Base-by-base conservation (phyloP, 2,888 invertebrate genomes). In the Ommatoiulus sabulosus region DNA sequence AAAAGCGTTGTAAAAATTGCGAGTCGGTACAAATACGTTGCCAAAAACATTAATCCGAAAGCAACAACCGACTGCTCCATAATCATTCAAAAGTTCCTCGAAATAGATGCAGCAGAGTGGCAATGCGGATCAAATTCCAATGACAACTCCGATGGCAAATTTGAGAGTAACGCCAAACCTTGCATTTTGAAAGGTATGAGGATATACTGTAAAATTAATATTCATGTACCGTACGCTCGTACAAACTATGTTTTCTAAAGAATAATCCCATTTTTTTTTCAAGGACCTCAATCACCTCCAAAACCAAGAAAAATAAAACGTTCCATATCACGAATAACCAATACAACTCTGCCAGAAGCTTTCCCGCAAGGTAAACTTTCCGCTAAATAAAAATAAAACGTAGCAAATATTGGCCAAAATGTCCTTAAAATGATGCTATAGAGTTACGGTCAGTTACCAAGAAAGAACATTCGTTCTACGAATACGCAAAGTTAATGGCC, bases 1-100 rank as follows among this genome's bases (percentile, higher is more conserved):
- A 44, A 44, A 44, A 84, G 44, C 43, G 44, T 44, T 3, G 44
- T 44, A n/a, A 17, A 84, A 84, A 84, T 84, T 84, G 35, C 44
- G 3, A 35, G 35, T 17, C 85, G 85, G 43, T 84, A 84, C 43
- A 35, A 84, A 84, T 84, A 84, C 85, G 44, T 84, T 43, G 43
- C 3, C 44, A 84, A 43, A 12, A 35, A 10, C 43, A 35, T 12
- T 10, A 15, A 24, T 80, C 17, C n/a, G 6, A 84, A 84, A 17
- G 85, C 8, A 7, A 3, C 44, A 84, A 43, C 85, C 44, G 85
- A 84, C 43, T 84, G 85, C n/a, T 84, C 85, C 15, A 43, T 84
- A 6, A 84, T 44, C 6, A 84, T 84, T 17, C 15, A 43, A 43
- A 84, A 84, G 44, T 44, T 84, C 15, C 10, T 0, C 0, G n/a